Base-by-base conservation (phyloP, 2,888 invertebrate species). In the Acrobasis consociella region DNA sequence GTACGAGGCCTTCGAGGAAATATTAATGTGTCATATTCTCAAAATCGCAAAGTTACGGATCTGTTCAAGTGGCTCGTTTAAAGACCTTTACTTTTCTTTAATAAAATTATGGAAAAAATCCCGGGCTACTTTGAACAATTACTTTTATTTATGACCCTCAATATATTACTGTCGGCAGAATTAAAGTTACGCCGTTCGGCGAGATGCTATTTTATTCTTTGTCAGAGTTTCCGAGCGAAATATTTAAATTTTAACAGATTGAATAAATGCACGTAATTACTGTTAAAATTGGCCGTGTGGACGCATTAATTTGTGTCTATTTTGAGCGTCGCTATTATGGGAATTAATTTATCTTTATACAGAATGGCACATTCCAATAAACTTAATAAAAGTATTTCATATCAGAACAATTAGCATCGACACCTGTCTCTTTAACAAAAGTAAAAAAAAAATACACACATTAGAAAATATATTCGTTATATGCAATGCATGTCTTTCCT, bases 21-120 rank as follows among this genome's bases (percentile, higher is more conserved):
- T 86, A 85, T 85, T 83, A 85, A 83, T 82, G 84, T 83, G 81
- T 83, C 85, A 85, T 80, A 78, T 74, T 77, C 80, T 72, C 80
- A 72, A 78, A 82, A 84, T 83, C 77, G 71, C 75, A 65, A 86
- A 86, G 80, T 83, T 82, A 77, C 31, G 8, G 31, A 31, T 74
- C 76, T 81, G 81, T 83, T 79, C 80, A 76, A 83, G 83, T 79
- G 77, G 73, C 77, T 82, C 77, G 73, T 79, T 81, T 83, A 85
- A 87, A 83, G 82, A 74, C 74, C 73, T 77, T 75, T 87, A 87
- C 82, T 86, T 89, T 86, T 80, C 73, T 81, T 77, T 87, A 86
- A 89, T 87, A 87, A 88, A 89, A 88, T 86, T 87, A 87, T 82
- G 81, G 76, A 83, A 89, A 87, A 87, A 89, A 81, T 83, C 84